These are phyloP conservation scores for Hippocampus zosterae DNA, from an alignment of 2,113 vertebrate species.

Conservation along the genomic window DNA sequence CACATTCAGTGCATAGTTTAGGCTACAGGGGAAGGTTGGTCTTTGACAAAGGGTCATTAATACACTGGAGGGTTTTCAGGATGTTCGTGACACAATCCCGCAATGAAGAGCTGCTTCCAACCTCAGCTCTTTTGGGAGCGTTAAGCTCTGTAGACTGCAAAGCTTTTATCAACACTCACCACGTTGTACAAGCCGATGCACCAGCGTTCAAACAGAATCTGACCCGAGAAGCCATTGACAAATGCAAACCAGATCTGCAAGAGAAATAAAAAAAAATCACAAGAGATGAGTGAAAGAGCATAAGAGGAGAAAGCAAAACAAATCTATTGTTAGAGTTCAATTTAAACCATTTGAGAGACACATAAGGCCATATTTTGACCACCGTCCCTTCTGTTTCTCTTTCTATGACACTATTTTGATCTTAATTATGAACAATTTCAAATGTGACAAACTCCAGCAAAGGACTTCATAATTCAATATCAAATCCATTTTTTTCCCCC, in stretches of 20 bases:
- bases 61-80: conserved; percentile 64
- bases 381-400: background rate
- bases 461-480: background rate
- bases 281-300: conserved; percentile 17
- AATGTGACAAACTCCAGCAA: background rate
- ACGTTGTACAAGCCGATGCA: conserved; percentile 98
- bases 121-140: conserved; percentile 13
- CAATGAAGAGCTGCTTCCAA: conserved; percentile 47
- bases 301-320: conserved; percentile 5
- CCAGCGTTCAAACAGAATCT: conserved; percentile 98
- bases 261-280: conserved; percentile 38
- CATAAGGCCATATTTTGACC: background rate
- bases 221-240: conserved; percentile 97
- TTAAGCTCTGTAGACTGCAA: conserved; percentile 35
- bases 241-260: conserved; percentile 98
- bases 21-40: conserved; percentile 58
- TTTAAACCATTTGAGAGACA: background rate
- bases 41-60: conserved; percentile 71
- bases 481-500: background rate
- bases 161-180: conserved; percentile 76
- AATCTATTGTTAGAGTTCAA: background rate
- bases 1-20: conserved; percentile 67
- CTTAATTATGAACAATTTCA: conserved; percentile 21
- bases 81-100: conserved; percentile 58
- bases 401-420: conserved; percentile 4